Evolutionary conservation across 1,140 invertebrate species (phyloP).

Genomic region (Cephus cinctus): DNA sequence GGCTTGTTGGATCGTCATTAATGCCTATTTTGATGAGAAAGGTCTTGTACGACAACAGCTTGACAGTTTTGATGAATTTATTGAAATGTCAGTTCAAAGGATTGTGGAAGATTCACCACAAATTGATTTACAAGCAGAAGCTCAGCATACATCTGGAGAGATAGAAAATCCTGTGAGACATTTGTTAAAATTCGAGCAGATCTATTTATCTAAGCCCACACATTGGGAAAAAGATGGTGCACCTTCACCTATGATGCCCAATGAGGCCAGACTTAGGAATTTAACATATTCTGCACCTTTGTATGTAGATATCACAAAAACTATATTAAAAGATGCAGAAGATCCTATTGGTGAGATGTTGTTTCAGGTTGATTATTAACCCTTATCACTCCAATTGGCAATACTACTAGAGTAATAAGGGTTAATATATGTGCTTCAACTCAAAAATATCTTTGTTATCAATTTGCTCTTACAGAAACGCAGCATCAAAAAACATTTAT

Average conservation of each 20-base stretch:
- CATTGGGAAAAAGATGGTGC: slow-evolving; percentile 99
- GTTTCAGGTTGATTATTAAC: too few relatives aligned
- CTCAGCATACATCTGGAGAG: slow-evolving; percentile 90
- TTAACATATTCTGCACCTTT: slow-evolving; percentile 95
- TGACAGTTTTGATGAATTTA: slow-evolving; percentile 99
- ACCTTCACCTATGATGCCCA: slow-evolving; percentile 98
- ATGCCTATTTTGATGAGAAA: slow-evolving; percentile 99
- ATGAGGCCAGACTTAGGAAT: slow-evolving; percentile 89
- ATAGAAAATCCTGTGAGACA: slow-evolving; percentile 89
- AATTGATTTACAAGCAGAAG: slow-evolving; percentile 96
- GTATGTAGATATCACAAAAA: slow-evolving; percentile 98
- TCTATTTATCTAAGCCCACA: slow-evolving; percentile 97
- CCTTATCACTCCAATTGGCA: too few relatives aligned
- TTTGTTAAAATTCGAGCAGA: slow-evolving; percentile 96
- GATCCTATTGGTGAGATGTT: slow-evolving; percentile 70
- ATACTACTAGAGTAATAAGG: too few relatives aligned
- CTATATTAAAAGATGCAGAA: slow-evolving; percentile 85
- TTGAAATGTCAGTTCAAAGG: slow-evolving; percentile 98
- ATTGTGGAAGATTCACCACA: slow-evolving; percentile 98
- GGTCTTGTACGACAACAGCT: slow-evolving; percentile 97
- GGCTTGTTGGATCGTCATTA: slow-evolving; percentile 99
- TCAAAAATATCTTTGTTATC: too few relatives aligned
- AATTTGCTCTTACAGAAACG: slow-evolving; percentile 70
- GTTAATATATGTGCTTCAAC: background rate
- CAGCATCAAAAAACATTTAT: slow-evolving; percentile 98